These are phyloP conservation scores for Miniopterus natalensis DNA, from an alignment of 2,113 vertebrate species.

Conservation along the genomic window DNA sequence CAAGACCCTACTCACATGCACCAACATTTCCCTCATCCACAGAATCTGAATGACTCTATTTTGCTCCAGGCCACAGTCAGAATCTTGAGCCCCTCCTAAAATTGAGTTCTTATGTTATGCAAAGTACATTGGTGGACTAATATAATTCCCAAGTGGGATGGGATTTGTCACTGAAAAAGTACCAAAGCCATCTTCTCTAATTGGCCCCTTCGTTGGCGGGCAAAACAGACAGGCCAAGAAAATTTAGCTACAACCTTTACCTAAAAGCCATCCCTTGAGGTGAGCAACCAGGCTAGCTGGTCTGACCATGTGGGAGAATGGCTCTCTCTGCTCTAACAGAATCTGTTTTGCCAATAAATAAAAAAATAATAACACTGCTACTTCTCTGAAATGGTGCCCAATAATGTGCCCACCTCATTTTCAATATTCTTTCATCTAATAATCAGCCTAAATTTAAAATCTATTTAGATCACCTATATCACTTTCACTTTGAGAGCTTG, in stretches of 20 bases:
- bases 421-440: neutral
- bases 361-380: neutral
- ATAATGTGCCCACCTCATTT: neutral
- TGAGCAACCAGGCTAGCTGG: neutral
- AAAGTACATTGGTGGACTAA: constrained; percentile 56
- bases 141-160: constrained; percentile 34
- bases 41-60: constrained; percentile 61
- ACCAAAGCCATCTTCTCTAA: constrained; percentile 57
- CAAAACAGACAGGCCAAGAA: constrained; percentile 48
- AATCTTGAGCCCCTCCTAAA: constrained; percentile 4
- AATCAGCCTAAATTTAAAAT: constrained; percentile 23
- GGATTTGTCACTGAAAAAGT: constrained; percentile 56
- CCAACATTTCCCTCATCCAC: neutral
- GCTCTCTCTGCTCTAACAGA: neutral
- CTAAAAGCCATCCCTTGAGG: neutral
- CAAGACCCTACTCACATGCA: neutral
- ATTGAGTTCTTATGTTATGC: constrained; percentile 61
- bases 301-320: neutral
- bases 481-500: neutral
- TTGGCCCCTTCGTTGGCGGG: constrained; percentile 53
- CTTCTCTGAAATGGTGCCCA: neutral
- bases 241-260: neutral
- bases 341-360: neutral
- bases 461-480: neutral
- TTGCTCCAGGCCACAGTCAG: neutral